Percentiles rank a stretch among this genome's conserved stretches.
These are phyloP conservation scores for Tadarida brasiliensis DNA, from an alignment of 2,797 vertebrate genomes.

Conservation along the genomic window DNA sequence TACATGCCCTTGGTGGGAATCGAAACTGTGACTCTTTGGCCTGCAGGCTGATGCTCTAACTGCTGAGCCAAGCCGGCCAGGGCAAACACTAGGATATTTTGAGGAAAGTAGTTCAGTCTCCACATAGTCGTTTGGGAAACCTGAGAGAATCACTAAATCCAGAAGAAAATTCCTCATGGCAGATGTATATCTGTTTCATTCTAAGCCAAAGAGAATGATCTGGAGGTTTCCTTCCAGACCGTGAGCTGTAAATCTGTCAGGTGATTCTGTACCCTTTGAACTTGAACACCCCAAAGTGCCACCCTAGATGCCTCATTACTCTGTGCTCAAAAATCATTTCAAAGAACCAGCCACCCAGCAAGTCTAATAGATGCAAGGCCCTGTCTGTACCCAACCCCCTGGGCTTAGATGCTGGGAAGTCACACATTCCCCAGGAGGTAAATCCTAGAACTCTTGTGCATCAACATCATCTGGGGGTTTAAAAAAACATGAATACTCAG, in stretches of 20 bases:
- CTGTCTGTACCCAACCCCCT: not conserved
- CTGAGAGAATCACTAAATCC: not conserved
- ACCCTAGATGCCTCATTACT: not conserved
- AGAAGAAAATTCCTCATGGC: not conserved
- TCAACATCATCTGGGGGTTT: not conserved
- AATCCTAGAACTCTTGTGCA: not conserved
- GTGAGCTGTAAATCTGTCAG: slow-evolving; percentile 28
- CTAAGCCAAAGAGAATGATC: not conserved
- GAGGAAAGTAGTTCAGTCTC: not conserved
- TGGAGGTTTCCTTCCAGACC: slow-evolving; percentile 15
- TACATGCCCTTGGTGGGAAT: too few relatives aligned
- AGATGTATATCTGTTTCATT: not conserved
- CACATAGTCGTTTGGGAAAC: not conserved
- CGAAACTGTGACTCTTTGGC: too few relatives aligned
- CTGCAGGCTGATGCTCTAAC: too few relatives aligned
- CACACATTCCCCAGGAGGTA: not conserved
- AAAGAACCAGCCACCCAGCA: not conserved
- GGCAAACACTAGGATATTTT: slow-evolving; percentile 1
- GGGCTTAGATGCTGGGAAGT: not conserved
- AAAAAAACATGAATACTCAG: not conserved
- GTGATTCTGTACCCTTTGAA: not conserved
- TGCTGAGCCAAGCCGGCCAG: too few relatives aligned
- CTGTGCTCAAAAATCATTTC: not conserved
- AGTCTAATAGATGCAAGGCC: not conserved
- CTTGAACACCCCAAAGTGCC: not conserved